Base-by-base conservation (phyloP, 2,113 vertebrate species). In the Hystrix brachyura region DNA sequence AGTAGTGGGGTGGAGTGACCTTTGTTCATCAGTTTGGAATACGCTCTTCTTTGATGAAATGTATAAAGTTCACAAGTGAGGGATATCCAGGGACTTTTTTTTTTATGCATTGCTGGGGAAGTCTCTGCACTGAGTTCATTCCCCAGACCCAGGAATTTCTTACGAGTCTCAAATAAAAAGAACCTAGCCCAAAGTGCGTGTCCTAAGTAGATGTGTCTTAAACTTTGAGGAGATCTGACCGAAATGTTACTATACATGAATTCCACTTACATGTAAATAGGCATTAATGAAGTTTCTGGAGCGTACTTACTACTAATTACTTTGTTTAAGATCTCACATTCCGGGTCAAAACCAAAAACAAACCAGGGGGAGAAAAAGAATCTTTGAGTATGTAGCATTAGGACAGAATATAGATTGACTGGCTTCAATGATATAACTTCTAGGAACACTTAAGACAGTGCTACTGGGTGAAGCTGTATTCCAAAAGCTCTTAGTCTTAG, bases 301-400 rank as follows among this genome's bases (percentile, higher is more conserved):
- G 60, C 85, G 6, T 81, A 79, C 21, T 78, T 95, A 96, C 25
- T 69, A 90, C 53, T 87, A 51, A 91, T 87, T 83, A 32, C 6
- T 8, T 82, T 94, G 9, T 89, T 97, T 94, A 71, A 55, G 18
- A 86, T 94, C 38, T 86, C 83, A 95, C 84, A 96, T 87, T 89
- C 55, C 23, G 34, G 55, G 9, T 65, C 55, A 72, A 18, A 67
- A 90, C 29, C 57, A 82, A 93, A 64, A 17, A 29, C 79, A 74
- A 91, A 48, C 27, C 14, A 32, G 74, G 53, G 55, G 17, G 27
- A 87, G 29, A 80, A 72, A 53, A 46, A 27, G 43, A 65, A 82
- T 11, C 32, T 85, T 65, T 65, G 38, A 1, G 32, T 76, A 86
- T 93, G 32, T 87, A 81, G 79, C 51, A 27, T 83, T 19, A 79